Base-by-base conservation (phyloP, 2,888 invertebrate species). In the Tetropium fuscum region DNA sequence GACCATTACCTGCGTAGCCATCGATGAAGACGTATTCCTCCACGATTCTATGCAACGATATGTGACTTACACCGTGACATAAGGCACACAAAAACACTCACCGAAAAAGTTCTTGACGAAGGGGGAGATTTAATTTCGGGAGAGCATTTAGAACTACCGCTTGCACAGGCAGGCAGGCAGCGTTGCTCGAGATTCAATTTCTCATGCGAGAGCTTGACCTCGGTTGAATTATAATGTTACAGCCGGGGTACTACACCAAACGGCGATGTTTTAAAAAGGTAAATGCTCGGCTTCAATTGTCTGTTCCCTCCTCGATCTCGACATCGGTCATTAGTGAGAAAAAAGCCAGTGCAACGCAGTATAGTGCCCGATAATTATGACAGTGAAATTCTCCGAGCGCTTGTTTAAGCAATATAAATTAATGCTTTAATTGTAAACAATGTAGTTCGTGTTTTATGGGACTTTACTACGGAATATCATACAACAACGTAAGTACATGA, bases 121-220 rank as follows among this genome's bases (percentile, higher is more conserved):
- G 19, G 30, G 15, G 19, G 41, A 43, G 30, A 20, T 19, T 56
- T 56, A 34, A 48, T 57, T 47, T 43, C 25, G 22, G 34, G 16
- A 43, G 22, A 36, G 44, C 8, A 47, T 47, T 47, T 47, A 36
- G 47, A 47, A 55, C 38, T 38, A 40, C 32, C 20, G 22, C 55
- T 38, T n/a, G n/a, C n/a, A n/a, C 41, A 16, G 36, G n/a, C 38
- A 18, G n/a, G n/a, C 40, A 40, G 40, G 55, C 51, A 62, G 60
- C n/a, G n/a, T n/a, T 60, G 67, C 47, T 63, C 58, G 60, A 64
- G 62, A 66, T 59, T 59, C 58, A 60, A 58, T 63, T n/a, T 64
- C 64, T 68, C 71, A 68, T 73, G 72, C 68, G 67, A 67, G 63
- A 66, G 61, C 65, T 60, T 73, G 73, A 73, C 73, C 73, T 73